phyloP scores from a whole-genome alignment of 2,888 invertebrate genomes.

The Baccha elongata region DNA sequence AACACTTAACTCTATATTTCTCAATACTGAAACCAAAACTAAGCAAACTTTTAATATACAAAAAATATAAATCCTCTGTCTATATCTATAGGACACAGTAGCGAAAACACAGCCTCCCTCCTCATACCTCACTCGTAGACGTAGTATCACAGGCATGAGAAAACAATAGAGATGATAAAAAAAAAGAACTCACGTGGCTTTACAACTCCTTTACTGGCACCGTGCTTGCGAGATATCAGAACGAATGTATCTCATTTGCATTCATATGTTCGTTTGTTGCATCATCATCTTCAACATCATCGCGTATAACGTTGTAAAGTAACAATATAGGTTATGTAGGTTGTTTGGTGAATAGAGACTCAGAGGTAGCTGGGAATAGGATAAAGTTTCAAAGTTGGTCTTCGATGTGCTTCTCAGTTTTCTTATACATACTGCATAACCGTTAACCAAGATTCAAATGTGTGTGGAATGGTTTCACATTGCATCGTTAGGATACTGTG shows the following conservation, averaged over 20 bases:
- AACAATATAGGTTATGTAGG: background rate
- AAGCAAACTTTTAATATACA: conserved; percentile 34
- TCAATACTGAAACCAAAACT: conserved; percentile 61
- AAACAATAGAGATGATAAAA: conserved; percentile 24
- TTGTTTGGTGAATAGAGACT: background rate
- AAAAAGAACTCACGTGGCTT: conserved; percentile 52
- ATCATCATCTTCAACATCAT: conserved; percentile 45
- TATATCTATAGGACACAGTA: conserved; percentile 3
- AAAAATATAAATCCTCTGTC: conserved; percentile 13
- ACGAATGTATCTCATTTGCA: conserved; percentile 63
- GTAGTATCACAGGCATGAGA: conserved; percentile 8
- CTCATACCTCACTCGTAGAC: background rate
- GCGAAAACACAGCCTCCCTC: background rate
- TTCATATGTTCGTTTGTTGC: conserved; percentile 62
- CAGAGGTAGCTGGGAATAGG: conserved; percentile 22
- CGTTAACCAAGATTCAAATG: conserved; percentile 29
- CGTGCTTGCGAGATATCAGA: conserved; percentile 41
- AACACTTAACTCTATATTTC: conserved; percentile 57
- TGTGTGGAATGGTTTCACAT: conserved; percentile 3
- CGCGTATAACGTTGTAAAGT: conserved; percentile 5
- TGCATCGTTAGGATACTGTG: background rate
- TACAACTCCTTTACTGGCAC: conserved; percentile 29
- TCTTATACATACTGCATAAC: conserved; percentile 15
- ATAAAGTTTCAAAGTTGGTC: conserved; percentile 53
- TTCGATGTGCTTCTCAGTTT: conserved; percentile 5